Conservation (phyloP, 2,888 invertebrate genomes). For the Actias luna region DNA sequence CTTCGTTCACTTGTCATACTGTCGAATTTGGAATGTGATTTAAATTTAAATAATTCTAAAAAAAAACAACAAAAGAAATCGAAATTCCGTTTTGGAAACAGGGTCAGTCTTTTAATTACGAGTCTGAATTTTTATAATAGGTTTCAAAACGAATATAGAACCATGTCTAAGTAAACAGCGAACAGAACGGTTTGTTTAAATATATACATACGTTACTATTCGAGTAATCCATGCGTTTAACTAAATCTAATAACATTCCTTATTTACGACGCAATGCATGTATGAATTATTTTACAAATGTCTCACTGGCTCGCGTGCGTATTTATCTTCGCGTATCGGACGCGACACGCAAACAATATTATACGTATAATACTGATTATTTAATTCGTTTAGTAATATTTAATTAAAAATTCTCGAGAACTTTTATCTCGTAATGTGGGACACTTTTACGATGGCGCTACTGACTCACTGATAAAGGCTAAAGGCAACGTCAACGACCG, state of each 20-base stretch:
- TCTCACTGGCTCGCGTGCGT: constrained; percentile 57
- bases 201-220: constrained; percentile 8
- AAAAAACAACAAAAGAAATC: neutral
- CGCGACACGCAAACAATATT: constrained; percentile 74
- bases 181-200: neutral
- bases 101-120: constrained; percentile 4
- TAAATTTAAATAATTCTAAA: constrained; percentile 24
- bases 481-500: constrained; percentile 51
- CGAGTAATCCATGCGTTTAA: constrained; percentile 18
- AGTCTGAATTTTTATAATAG: neutral
- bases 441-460: constrained; percentile 80
- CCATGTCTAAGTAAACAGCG: neutral
- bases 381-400: constrained; percentile 78
- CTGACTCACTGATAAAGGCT: constrained; percentile 75
- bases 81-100: constrained; percentile 14
- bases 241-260: constrained; percentile 27
- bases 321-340: constrained; percentile 62
- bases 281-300: constrained; percentile 51
- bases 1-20: constrained; percentile 52
- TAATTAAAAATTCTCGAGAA: constrained; percentile 79
- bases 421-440: constrained; percentile 81
- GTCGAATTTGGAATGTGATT: constrained; percentile 56
- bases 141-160: neutral
- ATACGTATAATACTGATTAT: constrained; percentile 81
- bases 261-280: constrained; percentile 43